Percentiles rank a stretch among this genome's conserved stretches.
These are phyloP conservation scores for Sminthopsis crassicaudata DNA, from an alignment of 2,113 vertebrate species.

Conservation along the genomic window DNA sequence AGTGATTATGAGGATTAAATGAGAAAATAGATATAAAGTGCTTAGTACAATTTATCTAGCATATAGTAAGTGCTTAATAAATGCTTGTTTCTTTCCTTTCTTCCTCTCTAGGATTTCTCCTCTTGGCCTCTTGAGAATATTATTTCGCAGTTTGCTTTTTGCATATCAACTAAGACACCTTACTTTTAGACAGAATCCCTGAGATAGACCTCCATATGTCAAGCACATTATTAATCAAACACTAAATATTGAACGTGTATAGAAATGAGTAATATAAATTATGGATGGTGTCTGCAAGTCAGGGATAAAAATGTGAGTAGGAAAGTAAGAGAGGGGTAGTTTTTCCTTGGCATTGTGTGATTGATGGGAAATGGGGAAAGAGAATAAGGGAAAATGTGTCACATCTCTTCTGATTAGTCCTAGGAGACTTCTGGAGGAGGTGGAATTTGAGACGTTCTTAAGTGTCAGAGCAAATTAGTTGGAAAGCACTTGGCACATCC, in stretches of 20 bases:
- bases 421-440: neutral
- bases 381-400: neutral
- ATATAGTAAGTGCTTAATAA: neutral
- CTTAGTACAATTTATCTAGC: neutral
- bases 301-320: neutral
- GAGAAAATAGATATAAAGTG: neutral
- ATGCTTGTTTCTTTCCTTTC: neutral
- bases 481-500: neutral
- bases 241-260: neutral
- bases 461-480: neutral
- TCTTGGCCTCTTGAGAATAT: neutral
- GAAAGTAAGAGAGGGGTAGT: neutral
- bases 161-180: neutral
- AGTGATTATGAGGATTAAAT: neutral
- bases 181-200: neutral
- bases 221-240: neutral
- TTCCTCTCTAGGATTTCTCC: neutral
- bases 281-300: neutral
- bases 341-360: neutral
- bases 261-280: neutral
- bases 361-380: neutral
- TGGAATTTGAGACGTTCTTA: neutral
- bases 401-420: conserved; percentile 12
- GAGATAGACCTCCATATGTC: neutral
- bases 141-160: neutral